phyloP scores from a whole-genome alignment of 2,888 invertebrate species.

The Philereme transversata region DNA sequence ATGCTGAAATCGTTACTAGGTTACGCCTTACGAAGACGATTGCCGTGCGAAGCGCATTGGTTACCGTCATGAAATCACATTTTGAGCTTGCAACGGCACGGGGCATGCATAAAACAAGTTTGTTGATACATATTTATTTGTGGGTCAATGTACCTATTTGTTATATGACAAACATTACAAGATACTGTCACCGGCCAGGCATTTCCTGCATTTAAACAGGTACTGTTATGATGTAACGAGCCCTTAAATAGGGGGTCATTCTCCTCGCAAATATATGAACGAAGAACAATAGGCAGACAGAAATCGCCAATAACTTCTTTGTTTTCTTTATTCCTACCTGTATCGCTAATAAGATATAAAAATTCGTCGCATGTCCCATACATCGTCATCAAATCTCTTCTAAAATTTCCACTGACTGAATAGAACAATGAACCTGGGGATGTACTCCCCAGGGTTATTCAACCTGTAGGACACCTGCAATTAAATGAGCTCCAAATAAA shows the following conservation, averaged over 20 bases:
- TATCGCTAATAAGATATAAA: conserved; percentile 72
- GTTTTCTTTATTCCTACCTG: conserved; percentile 61
- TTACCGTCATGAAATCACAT: conserved; percentile 60
- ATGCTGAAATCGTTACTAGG: conserved; percentile 76
- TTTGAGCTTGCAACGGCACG: conserved; percentile 32
- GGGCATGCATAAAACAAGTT: conserved; percentile 29
- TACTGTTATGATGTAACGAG: conserved; percentile 66
- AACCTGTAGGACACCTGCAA: conserved; percentile 24
- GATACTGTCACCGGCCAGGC: conserved; percentile 54
- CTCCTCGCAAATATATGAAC: conserved; percentile 58
- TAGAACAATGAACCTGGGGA: conserved; percentile 70
- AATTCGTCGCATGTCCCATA: conserved; percentile 69
- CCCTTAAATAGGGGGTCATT: conserved; percentile 73
- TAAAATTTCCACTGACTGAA: conserved; percentile 69
- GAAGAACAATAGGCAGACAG: conserved; percentile 71
- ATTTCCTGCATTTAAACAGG: conserved; percentile 66
- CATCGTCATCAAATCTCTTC: conserved; percentile 65
- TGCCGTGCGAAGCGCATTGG: conserved; percentile 54
- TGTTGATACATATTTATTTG: conserved; percentile 41
- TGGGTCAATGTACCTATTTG: conserved; percentile 53
- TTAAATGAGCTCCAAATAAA: conserved; percentile 9
- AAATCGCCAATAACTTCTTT: conserved; percentile 74
- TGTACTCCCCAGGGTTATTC: conserved; percentile 37
- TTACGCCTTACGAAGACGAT: conserved; percentile 57
- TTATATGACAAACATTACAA: conserved; percentile 49